Percentiles rank a stretch among this genome's conserved stretches.
phyloP scores from a whole-genome alignment of 2,113 vertebrate genomes.

The Petrocephalus zakoni region DNA sequence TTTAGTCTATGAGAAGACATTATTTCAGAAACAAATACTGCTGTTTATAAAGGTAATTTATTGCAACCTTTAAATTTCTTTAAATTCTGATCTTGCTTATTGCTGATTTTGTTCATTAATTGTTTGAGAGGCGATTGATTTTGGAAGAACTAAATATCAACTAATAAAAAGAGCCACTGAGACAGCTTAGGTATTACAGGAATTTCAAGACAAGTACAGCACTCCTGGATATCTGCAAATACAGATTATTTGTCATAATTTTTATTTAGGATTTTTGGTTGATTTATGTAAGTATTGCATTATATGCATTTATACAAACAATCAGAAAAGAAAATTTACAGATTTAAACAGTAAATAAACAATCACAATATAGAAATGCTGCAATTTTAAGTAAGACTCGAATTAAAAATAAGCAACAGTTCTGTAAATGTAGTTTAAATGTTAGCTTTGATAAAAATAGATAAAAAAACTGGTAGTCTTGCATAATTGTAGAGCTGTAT shows the following conservation, averaged over 20 bases:
- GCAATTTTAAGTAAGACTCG: not conserved
- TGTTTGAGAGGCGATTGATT: constrained; percentile 14
- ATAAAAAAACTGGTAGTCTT: constrained; percentile 18
- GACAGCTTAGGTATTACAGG: constrained; percentile 25
- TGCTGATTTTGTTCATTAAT: constrained; percentile 9
- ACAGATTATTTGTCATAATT: constrained; percentile 6
- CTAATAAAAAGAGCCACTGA: constrained; percentile 33
- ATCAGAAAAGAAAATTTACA: constrained; percentile 18
- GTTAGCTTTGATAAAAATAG: constrained; percentile 7
- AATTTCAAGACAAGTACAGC: constrained; percentile 37
- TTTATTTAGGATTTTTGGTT: constrained; percentile 12
- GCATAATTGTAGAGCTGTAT: constrained; percentile 26
- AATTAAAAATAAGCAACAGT: constrained; percentile 10
- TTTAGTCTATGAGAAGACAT: constrained; percentile 55
- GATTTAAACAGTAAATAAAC: constrained; percentile 31
- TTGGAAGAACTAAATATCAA: constrained; percentile 30
- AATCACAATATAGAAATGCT: constrained; percentile 23
- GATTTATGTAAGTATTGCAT: constrained; percentile 44
- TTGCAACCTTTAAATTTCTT: constrained; percentile 41
- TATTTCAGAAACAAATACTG: constrained; percentile 47
- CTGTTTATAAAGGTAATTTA: constrained; percentile 46
- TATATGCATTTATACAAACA: constrained; percentile 44
- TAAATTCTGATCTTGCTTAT: constrained; percentile 13
- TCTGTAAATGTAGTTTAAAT: constrained; percentile 14
- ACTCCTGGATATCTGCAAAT: constrained; percentile 43